These are phyloP conservation scores for Astropecten irregularis DNA, from an alignment of 53 echinoderm and acorn worm genomes.

Conservation along the genomic window DNA sequence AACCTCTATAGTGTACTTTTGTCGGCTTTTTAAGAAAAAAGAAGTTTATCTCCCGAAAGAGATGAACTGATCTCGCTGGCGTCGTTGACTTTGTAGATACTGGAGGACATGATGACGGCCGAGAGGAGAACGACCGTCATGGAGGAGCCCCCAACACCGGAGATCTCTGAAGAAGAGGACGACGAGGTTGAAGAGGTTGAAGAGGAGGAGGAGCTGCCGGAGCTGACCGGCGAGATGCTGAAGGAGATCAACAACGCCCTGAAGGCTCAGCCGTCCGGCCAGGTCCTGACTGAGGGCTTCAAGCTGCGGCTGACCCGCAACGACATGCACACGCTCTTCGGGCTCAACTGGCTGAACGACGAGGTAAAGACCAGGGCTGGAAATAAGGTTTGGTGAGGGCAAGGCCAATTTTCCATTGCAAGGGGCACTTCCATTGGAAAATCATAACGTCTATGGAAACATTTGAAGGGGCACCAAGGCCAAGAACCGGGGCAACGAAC, in stretches of 20 bases:
- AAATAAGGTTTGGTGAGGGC: too few relatives aligned
- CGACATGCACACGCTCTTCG: constrained; percentile 83
- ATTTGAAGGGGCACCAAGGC: too few relatives aligned
- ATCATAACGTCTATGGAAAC: too few relatives aligned
- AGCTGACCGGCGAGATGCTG: constrained; percentile 85
- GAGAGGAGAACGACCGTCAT: constrained; percentile 46
- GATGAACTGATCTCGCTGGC: too few relatives aligned
- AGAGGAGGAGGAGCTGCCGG: constrained; percentile 63
- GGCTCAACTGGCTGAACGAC: constrained; percentile 96
- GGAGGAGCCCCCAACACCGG: constrained; percentile 39
- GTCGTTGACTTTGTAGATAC: too few relatives aligned
- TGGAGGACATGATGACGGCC: constrained; percentile 51
- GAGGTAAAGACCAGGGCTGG: too few relatives aligned
- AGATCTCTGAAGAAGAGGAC: constrained; percentile 46
- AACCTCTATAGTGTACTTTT: too few relatives aligned
- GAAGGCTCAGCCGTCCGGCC: constrained; percentile 54
- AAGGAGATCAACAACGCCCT: constrained; percentile 76
- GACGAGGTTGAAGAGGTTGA: constrained; percentile 62
- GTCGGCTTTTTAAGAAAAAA: too few relatives aligned
- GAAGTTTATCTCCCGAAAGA: too few relatives aligned
- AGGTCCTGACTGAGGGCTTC: constrained; percentile 71
- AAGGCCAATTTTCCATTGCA: too few relatives aligned
- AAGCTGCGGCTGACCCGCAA: constrained; percentile 67
- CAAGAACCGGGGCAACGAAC: background rate
- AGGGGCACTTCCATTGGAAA: too few relatives aligned